Evolutionary conservation across 2,888 invertebrate genomes (phyloP).

Genomic region (Anorthoa munda): DNA sequence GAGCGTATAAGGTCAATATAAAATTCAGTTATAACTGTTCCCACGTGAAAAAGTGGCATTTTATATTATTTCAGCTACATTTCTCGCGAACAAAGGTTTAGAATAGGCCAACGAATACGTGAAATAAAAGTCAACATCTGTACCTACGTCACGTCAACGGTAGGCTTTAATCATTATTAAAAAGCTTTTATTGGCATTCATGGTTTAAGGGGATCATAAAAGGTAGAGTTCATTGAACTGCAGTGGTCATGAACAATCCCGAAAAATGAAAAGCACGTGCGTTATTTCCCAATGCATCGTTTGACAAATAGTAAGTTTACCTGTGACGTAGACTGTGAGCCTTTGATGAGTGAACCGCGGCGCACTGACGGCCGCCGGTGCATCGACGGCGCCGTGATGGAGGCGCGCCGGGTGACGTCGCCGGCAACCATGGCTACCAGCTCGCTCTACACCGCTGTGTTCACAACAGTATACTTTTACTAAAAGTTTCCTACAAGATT

Average conservation of each 20-base stretch:
- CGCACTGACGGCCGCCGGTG: conserved; percentile 90
- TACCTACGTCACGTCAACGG: conserved; percentile 13
- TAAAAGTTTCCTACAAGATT: neutral
- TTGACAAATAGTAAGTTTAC: conserved; percentile 66
- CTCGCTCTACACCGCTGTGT: conserved; percentile 66
- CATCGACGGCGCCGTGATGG: conserved; percentile 89
- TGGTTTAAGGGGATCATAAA: conserved; percentile 23
- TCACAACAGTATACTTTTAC: conserved; percentile 60
- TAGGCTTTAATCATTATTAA: conserved; percentile 43
- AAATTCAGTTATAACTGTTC: conserved; percentile 5
- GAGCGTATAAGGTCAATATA: neutral
- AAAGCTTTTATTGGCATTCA: conserved; percentile 37
- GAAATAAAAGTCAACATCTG: conserved; percentile 15
- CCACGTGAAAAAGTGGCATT: neutral
- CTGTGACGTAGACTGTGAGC: conserved; percentile 89
- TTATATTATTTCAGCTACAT: conserved; percentile 1
- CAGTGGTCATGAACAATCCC: conserved; percentile 12
- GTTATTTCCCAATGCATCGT: conserved; percentile 4
- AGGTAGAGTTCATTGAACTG: conserved; percentile 33
- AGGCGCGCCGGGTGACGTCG: conserved; percentile 89
- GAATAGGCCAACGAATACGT: neutral
- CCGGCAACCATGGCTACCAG: conserved; percentile 85
- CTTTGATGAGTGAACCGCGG: conserved; percentile 91
- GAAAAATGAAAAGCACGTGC: conserved; percentile 15
- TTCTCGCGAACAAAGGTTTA: conserved; percentile 9